Evolutionary conservation across 2,113 vertebrate genomes (phyloP), one percentile per base, ranked within the genome.

Genomic region (Tachysurus vachellii): DNA sequence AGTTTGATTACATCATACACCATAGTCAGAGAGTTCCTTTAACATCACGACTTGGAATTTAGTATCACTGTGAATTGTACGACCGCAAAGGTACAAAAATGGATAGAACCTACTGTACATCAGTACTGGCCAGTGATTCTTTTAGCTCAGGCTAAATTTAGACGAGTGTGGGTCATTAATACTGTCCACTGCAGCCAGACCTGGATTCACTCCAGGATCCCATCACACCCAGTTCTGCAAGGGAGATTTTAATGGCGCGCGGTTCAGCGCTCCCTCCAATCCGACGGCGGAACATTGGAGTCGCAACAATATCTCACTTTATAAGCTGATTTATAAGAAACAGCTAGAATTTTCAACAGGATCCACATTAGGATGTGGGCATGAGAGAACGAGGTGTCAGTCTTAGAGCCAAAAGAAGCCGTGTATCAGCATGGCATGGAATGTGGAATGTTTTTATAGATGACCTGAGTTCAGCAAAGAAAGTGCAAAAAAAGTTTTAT

Each of bases 121-220:
- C 47, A 71, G 12, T 36, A 36, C 70, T 28, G 3, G 14, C 26
- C 11, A 31, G 10, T 44, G 19, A 42, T 19, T 23, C 53, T 57
- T 75, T 83, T 87, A 85, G 85, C 81, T 81, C 13, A 19, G 21
- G 5, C 86, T 85, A 77, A 68, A 73, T 88, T 82, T 89, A 88
- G 77, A 84, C 82, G 83, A 54, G 42, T 64, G 79, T 54, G 57
- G 75, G 71, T 85, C 84, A 89, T 90, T 90, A 81, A 84, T 84
- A 86, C 73, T 88, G 84, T 84, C 70, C 70, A 77, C 57, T 83
- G 71, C 71, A 83, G 70, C 70, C 47, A 66, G 47, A 3, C 80
- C 56, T 80, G 87, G 90, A 83, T 86, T 89, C 75, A 64, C 64
- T 81, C 66, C 76, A 87, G 82, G 31, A 87, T 31, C 79, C 85